phyloP scores from a whole-genome alignment of 1,140 invertebrate species.

The Platyscapa corneri region DNA sequence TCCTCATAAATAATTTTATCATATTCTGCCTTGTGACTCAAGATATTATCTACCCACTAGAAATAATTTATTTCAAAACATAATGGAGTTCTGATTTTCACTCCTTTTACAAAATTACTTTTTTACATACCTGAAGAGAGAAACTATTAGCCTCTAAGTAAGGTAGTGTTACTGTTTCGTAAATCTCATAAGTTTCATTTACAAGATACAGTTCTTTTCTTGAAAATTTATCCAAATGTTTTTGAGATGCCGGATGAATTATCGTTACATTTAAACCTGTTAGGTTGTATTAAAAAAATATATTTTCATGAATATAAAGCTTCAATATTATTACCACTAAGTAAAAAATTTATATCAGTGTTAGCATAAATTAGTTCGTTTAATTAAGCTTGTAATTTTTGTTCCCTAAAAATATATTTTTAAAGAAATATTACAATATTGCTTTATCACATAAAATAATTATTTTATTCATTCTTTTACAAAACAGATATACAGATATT shows the following conservation, averaged over 20 bases:
- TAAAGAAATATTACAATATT: not conserved
- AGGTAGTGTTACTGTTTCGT: conserved; percentile 86
- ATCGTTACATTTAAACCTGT: conserved; percentile 88
- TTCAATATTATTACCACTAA: not conserved
- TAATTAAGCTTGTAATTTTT: too few species aligned
- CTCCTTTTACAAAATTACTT: conserved; percentile 31
- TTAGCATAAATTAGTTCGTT: not conserved
- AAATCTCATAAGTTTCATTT: conserved; percentile 89
- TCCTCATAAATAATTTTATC: conserved; percentile 92
- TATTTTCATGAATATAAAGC: not conserved
- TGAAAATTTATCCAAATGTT: conserved; percentile 92
- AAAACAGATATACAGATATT: too few species aligned
- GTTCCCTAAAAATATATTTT: too few species aligned
- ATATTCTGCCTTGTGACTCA: conserved; percentile 91
- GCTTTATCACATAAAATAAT: not conserved
- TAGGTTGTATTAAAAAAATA: not conserved
- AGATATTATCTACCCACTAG: conserved; percentile 97
- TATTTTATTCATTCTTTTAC: not conserved
- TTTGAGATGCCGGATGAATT: conserved; percentile 93
- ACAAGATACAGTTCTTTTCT: conserved; percentile 83
- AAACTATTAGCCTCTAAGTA: conserved; percentile 83
- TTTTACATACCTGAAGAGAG: conserved; percentile 82
- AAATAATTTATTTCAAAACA: conserved; percentile 64
- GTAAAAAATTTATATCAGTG: not conserved
- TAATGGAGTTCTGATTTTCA: not conserved